phyloP scores from a whole-genome alignment of 2,797 vertebrate species.

The Rhynchonycteris naso region DNA sequence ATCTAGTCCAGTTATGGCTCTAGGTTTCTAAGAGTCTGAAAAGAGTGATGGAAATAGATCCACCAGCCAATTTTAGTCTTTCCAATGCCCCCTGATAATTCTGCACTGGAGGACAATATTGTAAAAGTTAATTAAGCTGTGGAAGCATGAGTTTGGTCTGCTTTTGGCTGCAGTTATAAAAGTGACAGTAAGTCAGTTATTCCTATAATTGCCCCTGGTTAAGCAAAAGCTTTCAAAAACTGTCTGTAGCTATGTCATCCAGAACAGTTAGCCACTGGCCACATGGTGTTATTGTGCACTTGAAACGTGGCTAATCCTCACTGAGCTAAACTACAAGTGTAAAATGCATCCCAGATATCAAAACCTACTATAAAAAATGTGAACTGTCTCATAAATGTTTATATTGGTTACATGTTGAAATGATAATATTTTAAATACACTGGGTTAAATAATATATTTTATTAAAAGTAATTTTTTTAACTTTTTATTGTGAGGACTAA shows the following conservation, averaged over 20 bases:
- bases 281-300: rapidly evolving
- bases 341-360: background rate
- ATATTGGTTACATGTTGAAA: background rate
- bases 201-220: background rate
- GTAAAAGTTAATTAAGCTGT: background rate
- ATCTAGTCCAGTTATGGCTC: background rate
- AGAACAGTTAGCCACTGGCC: background rate
- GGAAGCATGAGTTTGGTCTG: background rate
- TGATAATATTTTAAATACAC: background rate
- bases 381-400: background rate
- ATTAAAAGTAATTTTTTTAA: constrained; percentile 15
- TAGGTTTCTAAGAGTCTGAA: background rate
- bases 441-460: background rate
- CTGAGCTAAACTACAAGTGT: background rate
- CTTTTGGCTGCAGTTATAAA: background rate
- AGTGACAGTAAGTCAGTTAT: background rate
- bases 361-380: background rate
- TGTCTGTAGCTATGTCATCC: background rate
- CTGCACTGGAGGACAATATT: background rate
- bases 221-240: background rate
- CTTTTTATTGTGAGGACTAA: background rate
- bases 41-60: background rate
- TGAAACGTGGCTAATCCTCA: background rate
- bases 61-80: background rate
- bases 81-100: background rate